Evolutionary conservation across 2,888 invertebrate genomes (phyloP).

Genomic region (Leucoptera coffeella): DNA sequence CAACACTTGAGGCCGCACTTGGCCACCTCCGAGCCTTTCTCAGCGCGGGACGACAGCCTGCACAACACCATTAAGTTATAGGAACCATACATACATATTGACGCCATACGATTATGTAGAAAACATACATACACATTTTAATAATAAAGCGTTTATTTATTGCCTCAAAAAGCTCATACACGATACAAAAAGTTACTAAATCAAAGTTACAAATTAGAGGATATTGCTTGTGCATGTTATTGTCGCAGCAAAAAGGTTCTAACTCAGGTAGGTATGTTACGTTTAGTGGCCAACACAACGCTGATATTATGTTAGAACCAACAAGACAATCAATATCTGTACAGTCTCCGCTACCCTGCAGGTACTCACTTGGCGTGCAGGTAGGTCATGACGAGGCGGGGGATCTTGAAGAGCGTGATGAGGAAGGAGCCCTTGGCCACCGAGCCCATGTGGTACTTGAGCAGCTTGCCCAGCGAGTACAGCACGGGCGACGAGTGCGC

Average conservation of each 20-base stretch:
- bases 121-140: too few relatives aligned
- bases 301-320: too few relatives aligned
- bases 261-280: too few relatives aligned
- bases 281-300: too few relatives aligned
- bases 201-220: constrained; percentile 2
- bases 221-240: too few relatives aligned
- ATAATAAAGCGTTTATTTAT: too few relatives aligned
- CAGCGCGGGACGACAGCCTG: constrained; percentile 61
- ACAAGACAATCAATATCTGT: too few relatives aligned
- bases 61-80: too few relatives aligned
- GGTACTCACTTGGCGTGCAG: constrained; percentile 78
- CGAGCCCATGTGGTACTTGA: constrained; percentile 90
- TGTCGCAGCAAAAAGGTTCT: too few relatives aligned
- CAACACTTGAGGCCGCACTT: constrained; percentile 74
- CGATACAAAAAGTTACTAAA: background rate
- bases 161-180: background rate
- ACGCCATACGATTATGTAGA: too few relatives aligned
- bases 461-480: constrained; percentile 66
- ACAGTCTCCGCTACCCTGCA: constrained; percentile 1
- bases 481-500: constrained; percentile 60
- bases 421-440: constrained; percentile 92
- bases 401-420: constrained; percentile 88
- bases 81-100: too few relatives aligned
- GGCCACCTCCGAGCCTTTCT: constrained; percentile 69
- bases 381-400: constrained; percentile 81